Evolutionary conservation across 2,113 vertebrate species (phyloP).

Genomic region (Cyprinodon variegatus): DNA sequence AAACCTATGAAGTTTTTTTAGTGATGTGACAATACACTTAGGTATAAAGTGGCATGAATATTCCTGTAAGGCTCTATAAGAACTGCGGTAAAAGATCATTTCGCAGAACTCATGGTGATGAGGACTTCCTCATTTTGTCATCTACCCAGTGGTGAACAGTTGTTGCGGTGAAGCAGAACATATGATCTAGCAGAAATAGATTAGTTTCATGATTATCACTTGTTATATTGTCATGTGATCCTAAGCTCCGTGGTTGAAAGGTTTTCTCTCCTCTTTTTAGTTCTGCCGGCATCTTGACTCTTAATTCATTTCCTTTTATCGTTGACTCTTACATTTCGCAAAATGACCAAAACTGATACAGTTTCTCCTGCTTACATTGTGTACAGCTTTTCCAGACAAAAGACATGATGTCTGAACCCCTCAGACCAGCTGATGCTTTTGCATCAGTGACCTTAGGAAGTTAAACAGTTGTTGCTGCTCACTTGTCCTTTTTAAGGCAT

Average conservation of each 20-base stretch:
- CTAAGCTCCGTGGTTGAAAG: neutral
- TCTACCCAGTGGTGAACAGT: neutral
- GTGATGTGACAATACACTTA: neutral
- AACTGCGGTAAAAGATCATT: neutral
- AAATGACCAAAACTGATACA: too few species aligned
- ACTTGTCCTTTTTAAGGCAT: neutral
- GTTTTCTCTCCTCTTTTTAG: neutral
- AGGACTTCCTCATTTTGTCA: neutral
- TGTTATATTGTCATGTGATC: neutral
- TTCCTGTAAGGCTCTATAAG: neutral
- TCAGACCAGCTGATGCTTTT: neutral
- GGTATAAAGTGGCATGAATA: neutral
- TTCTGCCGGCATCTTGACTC: neutral
- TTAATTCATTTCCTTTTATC: neutral
- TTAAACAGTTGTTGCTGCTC: neutral
- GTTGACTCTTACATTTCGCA: too few species aligned
- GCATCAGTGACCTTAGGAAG: neutral
- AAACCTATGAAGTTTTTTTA: neutral
- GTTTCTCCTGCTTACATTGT: neutral
- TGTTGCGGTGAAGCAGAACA: neutral
- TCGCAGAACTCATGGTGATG: neutral
- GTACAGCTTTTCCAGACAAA: neutral
- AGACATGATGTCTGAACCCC: too few species aligned
- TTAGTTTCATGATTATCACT: neutral
- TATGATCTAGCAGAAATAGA: neutral